A percentile compares a stretch with the other conserved stretches of the same genome.
These are phyloP conservation scores for Corapipo altera DNA, from an alignment of 2,113 vertebrate genomes.

Conservation along the genomic window DNA sequence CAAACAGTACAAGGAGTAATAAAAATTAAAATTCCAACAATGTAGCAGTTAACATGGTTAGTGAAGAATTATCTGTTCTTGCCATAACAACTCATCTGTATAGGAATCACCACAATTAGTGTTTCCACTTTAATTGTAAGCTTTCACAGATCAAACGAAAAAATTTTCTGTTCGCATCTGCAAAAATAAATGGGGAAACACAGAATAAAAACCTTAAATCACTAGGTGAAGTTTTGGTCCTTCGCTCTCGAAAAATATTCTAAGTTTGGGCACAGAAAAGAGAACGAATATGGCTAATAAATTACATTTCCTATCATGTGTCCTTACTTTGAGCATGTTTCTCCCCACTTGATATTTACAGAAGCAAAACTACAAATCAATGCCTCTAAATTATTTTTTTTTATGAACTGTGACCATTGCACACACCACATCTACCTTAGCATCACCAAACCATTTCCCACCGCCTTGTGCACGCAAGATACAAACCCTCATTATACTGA, in stretches of 20 bases:
- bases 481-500: not conserved
- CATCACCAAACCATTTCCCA: not conserved
- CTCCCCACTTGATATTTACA: not conserved
- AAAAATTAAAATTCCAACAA: not conserved
- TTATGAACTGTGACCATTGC: not conserved
- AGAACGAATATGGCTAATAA: not conserved
- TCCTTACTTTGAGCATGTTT: not conserved
- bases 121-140: not conserved
- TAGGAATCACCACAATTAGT: not conserved
- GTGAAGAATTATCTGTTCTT: not conserved
- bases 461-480: accelerated
- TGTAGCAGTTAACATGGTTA: accelerated
- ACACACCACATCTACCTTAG: not conserved
- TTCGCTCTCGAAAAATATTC: not conserved
- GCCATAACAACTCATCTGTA: not conserved
- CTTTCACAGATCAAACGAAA: not conserved
- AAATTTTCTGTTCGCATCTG: not conserved
- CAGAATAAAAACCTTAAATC: not conserved
- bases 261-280: not conserved
- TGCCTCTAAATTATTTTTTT: not conserved
- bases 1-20: not conserved
- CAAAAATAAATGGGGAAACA: not conserved
- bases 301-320: not conserved
- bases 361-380: not conserved
- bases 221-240: not conserved